Evolutionary conservation across 2,113 vertebrate species (phyloP), one percentile per base, ranked within the genome.

Genomic region (Pelecanoides urinatrix): DNA sequence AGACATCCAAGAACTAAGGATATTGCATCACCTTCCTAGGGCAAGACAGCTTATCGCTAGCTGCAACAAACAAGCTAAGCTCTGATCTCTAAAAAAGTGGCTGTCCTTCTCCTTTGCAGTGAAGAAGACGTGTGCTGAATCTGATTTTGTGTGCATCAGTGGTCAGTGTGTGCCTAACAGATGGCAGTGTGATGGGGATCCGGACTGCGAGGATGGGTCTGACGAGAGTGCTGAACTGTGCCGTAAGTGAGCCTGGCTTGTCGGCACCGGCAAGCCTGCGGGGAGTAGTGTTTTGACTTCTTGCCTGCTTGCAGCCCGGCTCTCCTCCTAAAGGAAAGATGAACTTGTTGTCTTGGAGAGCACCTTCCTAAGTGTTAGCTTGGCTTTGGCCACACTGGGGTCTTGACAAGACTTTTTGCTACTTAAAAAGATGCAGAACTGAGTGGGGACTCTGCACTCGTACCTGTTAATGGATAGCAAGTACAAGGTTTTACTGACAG

Each of bases 121-220:
- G 55, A 98, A 98, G 97, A 99, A 99, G 98, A 99, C 99, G 0
- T 99, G 99, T 93, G 98, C 98, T 0, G 98, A 98, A 45, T 91
- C 97, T 56, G 99, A 99, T 91, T 99, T 99, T 44, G 99, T 99
- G 38, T 99, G 99, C 95, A 88, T 62, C 71, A 99, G 98, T 53
- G 99, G 99, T 27, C 99, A 99, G 42, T 99, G 99, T 92, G 97
- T 99, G 68, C 99, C 99, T 4, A 99, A 98, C 97, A 98, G 99
- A 20, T 99, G 99, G 99, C 99, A 99, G 86, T 99, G 99, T 79
- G 99, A 99, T 12, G 99, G 99, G 4, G 99, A 99, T 75, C 98
- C 99, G 0, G 99, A 99, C 97, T 99, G 99, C 3, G 99, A 99
- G 90, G 99, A 99, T 21, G 99, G 98, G 6, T 99, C 99, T 3